Percentiles rank a stretch among this genome's conserved stretches.
These are phyloP conservation scores for Drosophila melanosoma DNA, from an alignment of 2,888 invertebrate species.

Conservation along the genomic window DNA sequence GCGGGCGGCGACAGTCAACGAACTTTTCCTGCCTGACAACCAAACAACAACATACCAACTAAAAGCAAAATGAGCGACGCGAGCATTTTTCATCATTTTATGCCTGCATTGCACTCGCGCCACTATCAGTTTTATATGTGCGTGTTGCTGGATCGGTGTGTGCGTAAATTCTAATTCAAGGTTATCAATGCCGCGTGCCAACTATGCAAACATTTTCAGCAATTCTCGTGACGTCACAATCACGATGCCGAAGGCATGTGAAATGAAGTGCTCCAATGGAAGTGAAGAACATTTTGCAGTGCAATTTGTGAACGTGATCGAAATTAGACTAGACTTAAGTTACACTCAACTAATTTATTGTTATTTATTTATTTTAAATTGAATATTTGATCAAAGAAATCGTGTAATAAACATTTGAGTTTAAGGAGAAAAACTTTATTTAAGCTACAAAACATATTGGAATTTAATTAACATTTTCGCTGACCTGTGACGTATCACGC, in stretches of 20 bases:
- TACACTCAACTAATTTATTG: not conserved
- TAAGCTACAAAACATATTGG: not conserved
- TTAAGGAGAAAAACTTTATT: not conserved
- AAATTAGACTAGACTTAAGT: not conserved
- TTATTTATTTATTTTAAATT: not conserved
- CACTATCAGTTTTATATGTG: slow-evolving; percentile 2
- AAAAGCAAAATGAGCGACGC: slow-evolving; percentile 23
- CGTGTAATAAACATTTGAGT: not conserved
- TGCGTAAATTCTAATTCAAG: slow-evolving; percentile 52
- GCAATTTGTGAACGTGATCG: not conserved
- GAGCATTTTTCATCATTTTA: slow-evolving; percentile 44
- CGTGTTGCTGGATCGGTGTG: slow-evolving; percentile 9
- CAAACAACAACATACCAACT: slow-evolving; percentile 8
- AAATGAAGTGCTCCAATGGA: not conserved
- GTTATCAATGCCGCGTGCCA: slow-evolving; percentile 60
- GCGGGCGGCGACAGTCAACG: slow-evolving; percentile 43
- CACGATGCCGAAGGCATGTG: slow-evolving; percentile 3
- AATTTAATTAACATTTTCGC: not conserved
- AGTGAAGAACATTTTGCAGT: not conserved
- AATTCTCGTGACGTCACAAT: slow-evolving; percentile 40
- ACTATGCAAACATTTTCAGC: slow-evolving; percentile 25
- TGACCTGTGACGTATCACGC: not conserved
- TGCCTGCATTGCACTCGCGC: slow-evolving; percentile 38
- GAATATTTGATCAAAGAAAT: not conserved
- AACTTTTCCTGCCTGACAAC: slow-evolving; percentile 35